Evolutionary conservation across 2,888 invertebrate species (phyloP), one percentile per base, ranked within the genome.

Genomic region (Tuta absoluta): DNA sequence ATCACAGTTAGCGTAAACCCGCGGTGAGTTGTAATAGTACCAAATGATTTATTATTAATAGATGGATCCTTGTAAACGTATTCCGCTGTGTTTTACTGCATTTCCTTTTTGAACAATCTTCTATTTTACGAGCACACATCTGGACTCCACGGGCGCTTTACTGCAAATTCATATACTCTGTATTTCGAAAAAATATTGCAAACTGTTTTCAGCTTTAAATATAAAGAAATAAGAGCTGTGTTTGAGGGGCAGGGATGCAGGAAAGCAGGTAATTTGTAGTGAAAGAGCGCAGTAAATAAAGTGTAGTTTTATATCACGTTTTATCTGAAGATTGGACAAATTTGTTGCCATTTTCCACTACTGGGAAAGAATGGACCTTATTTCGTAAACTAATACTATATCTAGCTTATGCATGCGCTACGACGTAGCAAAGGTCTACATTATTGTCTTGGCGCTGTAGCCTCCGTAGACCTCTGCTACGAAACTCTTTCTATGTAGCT

Each of bases 201-300:
- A 7, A 38, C 21, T n/a, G 45, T 45, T 21, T 17, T 60, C 10
- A 23, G 19, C 38, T 17, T 45, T 8, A 59, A 12, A 0, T 3
- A 5, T n/a, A 14, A 4, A 24, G 12, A 14, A 11, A 45, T 24
- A 60, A 17, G 24, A 2, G n/a, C 63, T n/a, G 17, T 62, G 66
- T 66, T 72, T 19, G 59, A 11, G 21, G 28, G 45, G 21, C 12
- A 11, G 23, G 8, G 7, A 8, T 14, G 11, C 8, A 14, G 45
- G 12, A 60, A 65, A 65, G 0, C 33, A 23, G 51, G 41, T 62
- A 65, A 24, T 65, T 21, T 64, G 53, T 64, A 23, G 19, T 11
- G 66, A 28, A 51, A 49, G 57, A 66, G 70, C 64, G 77, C 73
- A 72, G 75, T 82, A 79, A 78, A 77, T 80, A 71, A 77, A 77